Percentiles rank a stretch among this genome's conserved stretches.
These are phyloP conservation scores for Dascyllus trimaculatus DNA, from an alignment of 2,113 vertebrate species.

Conservation along the genomic window DNA sequence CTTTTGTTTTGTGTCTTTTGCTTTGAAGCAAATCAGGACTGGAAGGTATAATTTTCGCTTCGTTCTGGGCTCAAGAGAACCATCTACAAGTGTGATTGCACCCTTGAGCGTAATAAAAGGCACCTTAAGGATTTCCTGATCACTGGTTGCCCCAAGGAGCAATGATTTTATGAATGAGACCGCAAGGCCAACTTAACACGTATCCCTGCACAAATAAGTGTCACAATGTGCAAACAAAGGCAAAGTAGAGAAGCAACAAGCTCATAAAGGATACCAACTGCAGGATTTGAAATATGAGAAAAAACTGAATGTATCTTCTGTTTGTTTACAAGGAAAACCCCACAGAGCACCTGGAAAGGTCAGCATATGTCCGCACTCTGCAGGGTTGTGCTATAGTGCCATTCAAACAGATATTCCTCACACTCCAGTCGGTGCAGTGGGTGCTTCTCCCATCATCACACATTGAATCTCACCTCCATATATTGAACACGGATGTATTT, in stretches of 20 bases:
- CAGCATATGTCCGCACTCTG: neutral
- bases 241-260: neutral
- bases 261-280: neutral
- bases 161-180: neutral
- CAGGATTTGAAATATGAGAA: neutral
- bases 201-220: neutral
- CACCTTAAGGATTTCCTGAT: neutral
- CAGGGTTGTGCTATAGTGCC: neutral
- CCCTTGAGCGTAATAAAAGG: too few species aligned
- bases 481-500: constrained; percentile 1
- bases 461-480: constrained; percentile 1
- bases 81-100: too few species aligned
- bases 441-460: neutral
- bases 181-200: too few species aligned
- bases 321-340: neutral
- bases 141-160: neutral
- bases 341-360: neutral
- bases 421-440: neutral
- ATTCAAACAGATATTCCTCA: neutral
- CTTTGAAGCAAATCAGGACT: too few species aligned
- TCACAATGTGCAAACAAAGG: neutral
- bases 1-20: too few species aligned
- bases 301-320: neutral
- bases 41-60: too few species aligned
- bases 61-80: too few species aligned